These are phyloP conservation scores for Xenopus tropicalis DNA, from an alignment of 2,113 vertebrate genomes.

Conservation along the genomic window UCB_Xtro_10.0 CM004443.2:88048001-88048500, in stretches of 20 bases:
- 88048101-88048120: slow-evolving; percentile 75
- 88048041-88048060: slow-evolving; percentile 94
- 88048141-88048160: slow-evolving; percentile 60
- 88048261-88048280: slow-evolving; percentile 52
- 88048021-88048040: slow-evolving; percentile 92
- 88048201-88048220: slow-evolving; percentile 71
- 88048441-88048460: slow-evolving; percentile 64
- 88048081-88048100: slow-evolving; percentile 71
- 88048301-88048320: slow-evolving; percentile 60
- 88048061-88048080: slow-evolving; percentile 87
- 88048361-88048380: slow-evolving; percentile 77
- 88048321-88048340: slow-evolving; percentile 57
- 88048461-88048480: slow-evolving; percentile 72
- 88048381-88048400: slow-evolving; percentile 87
- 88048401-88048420: slow-evolving; percentile 84
- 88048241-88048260: slow-evolving; percentile 50
- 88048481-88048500: slow-evolving; percentile 74
- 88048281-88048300: slow-evolving; percentile 60
- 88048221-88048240: slow-evolving; percentile 74
- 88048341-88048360: slow-evolving; percentile 60
- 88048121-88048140: slow-evolving; percentile 66
- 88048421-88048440: slow-evolving; percentile 78
- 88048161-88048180: slow-evolving; percentile 81
- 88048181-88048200: slow-evolving; percentile 76
- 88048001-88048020: slow-evolving; percentile 85